Percentiles rank a stretch among this genome's conserved stretches.
Evolutionary conservation across 2,888 invertebrate genomes (phyloP).

Genomic region (Aethes cnicana): DNA sequence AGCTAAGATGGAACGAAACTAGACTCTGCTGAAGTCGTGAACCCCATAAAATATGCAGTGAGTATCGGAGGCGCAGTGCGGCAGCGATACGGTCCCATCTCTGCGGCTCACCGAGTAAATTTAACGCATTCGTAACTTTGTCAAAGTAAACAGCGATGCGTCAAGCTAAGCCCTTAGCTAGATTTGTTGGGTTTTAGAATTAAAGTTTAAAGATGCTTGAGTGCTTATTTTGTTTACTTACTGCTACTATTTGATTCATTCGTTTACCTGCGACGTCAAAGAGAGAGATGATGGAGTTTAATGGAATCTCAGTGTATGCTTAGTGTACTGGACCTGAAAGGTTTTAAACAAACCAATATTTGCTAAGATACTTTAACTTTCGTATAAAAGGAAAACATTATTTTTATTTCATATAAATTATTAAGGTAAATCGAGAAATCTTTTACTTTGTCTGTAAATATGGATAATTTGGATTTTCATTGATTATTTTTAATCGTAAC

Average conservation of each 20-base stretch:
- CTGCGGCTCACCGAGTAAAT: constrained; percentile 51
- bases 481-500: no score
- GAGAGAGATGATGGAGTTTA: no score
- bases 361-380: no score
- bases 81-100: constrained; percentile 56
- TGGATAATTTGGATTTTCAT: no score
- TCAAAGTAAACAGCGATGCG: constrained; percentile 67
- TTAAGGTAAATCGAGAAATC: no score
- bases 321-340: background rate
- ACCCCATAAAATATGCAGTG: constrained; percentile 75
- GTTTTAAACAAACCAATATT: background rate
- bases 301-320: background rate
- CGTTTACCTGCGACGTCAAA: constrained; percentile 20
- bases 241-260: constrained; percentile 24
- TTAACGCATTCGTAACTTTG: constrained; percentile 57
- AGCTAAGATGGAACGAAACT: constrained; percentile 34
- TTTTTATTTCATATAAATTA: no score
- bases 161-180: constrained; percentile 53
- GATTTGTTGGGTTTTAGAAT: constrained; percentile 49
- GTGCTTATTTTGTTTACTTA: constrained; percentile 36
- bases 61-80: constrained; percentile 71
- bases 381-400: no score
- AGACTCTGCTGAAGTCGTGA: constrained; percentile 49
- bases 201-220: constrained; percentile 41
- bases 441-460: no score